A percentile compares a stretch with the other conserved stretches of the same genome.
Evolutionary conservation across 1,140 invertebrate species (phyloP).

Genomic region (Micrasema minimum): DNA sequence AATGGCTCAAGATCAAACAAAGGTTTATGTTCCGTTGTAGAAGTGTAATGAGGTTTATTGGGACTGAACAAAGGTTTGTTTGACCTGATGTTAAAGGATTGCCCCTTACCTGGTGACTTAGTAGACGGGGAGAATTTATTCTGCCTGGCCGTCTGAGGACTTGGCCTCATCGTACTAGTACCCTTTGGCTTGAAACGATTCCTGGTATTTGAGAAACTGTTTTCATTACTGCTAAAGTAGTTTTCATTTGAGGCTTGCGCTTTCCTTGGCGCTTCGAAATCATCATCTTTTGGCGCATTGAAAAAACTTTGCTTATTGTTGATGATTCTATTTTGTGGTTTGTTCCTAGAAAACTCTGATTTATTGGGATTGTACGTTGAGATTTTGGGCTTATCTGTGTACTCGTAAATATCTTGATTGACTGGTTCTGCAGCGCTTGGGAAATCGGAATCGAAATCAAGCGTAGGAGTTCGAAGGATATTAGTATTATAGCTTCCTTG

Average conservation of each 20-base stretch:
- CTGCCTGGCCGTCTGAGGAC: slow-evolving; percentile 52
- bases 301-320: slow-evolving; percentile 44
- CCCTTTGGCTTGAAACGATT: slow-evolving; percentile 52
- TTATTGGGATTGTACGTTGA: slow-evolving; percentile 65
- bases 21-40: slow-evolving; percentile 66
- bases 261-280: slow-evolving; percentile 36
- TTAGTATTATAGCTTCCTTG: slow-evolving; percentile 41
- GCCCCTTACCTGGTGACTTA: slow-evolving; percentile 47
- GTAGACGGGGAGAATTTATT: slow-evolving; percentile 54
- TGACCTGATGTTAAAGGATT: slow-evolving; percentile 49
- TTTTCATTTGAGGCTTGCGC: slow-evolving; percentile 62
- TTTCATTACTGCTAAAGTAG: slow-evolving; percentile 63
- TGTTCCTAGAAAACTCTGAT: slow-evolving; percentile 43
- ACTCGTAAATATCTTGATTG: slow-evolving; percentile 64
- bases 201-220: slow-evolving; percentile 56
- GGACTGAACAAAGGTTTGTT: slow-evolving; percentile 53
- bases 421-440: slow-evolving; percentile 62
- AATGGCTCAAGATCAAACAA: slow-evolving; percentile 66
- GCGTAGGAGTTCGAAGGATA: slow-evolving; percentile 26
- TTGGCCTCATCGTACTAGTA: slow-evolving; percentile 45
- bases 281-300: slow-evolving; percentile 42
- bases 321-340: slow-evolving; percentile 32
- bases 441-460: slow-evolving; percentile 48
- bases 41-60: slow-evolving; percentile 54
- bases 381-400: slow-evolving; percentile 54